phyloP scores from a whole-genome alignment of 1,140 invertebrate genomes.

The Drosophila oshimai region DNA sequence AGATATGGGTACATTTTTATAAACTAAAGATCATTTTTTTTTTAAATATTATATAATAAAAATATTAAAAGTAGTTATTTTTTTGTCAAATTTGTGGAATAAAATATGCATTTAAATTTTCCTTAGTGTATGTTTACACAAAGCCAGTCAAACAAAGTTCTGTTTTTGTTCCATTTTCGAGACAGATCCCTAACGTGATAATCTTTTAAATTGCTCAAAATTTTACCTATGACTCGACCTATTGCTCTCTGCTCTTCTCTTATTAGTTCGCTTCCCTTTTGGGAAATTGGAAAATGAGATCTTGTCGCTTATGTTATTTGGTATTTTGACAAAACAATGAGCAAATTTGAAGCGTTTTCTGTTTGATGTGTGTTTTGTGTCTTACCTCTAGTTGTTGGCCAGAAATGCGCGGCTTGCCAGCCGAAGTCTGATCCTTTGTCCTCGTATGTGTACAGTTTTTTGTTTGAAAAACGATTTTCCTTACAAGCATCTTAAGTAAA shows the following conservation, averaged over 20 bases:
- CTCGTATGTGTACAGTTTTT: constrained; percentile 38
- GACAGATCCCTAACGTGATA: constrained; percentile 71
- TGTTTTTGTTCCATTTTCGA: constrained; percentile 50
- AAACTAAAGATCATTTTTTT: too few species aligned
- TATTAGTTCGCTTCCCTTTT: constrained; percentile 37
- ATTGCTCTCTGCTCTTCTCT: constrained; percentile 20
- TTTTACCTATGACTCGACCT: constrained; percentile 47
- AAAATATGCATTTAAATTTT: background rate
- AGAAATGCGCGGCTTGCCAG: constrained; percentile 43
- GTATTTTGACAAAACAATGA: constrained; percentile 60
- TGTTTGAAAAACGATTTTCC: constrained; percentile 30
- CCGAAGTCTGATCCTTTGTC: constrained; percentile 21
- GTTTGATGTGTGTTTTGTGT: constrained; percentile 43
- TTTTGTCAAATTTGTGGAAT: background rate
- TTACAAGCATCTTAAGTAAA: constrained; percentile 2
- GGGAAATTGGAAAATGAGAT: constrained; percentile 73
- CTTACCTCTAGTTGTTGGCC: constrained; percentile 45
- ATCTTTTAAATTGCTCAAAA: constrained; percentile 77
- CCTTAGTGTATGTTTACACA: constrained; percentile 52
- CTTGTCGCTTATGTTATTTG: constrained; percentile 74
- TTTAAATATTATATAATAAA: background rate
- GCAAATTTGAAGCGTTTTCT: constrained; percentile 44
- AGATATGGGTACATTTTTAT: too few species aligned
- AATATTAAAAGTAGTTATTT: background rate
- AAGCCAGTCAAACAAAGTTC: constrained; percentile 47